Evolutionary conservation across 2,113 vertebrate genomes (phyloP).

Genomic region (Pimephales promelas): DNA sequence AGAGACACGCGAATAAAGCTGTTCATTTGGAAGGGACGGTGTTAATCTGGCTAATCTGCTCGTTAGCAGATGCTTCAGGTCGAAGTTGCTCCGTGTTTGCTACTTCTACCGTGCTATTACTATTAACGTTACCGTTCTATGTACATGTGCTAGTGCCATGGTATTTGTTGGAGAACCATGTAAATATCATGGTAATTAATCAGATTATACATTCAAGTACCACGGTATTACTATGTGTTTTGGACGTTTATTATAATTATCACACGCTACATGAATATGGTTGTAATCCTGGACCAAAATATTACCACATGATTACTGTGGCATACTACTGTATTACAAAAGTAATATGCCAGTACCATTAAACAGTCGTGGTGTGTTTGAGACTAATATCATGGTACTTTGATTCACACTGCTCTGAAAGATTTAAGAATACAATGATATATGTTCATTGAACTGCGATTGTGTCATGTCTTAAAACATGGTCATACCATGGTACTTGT

Average conservation of each 20-base stretch:
- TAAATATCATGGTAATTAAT: neutral
- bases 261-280: neutral
- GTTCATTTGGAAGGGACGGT: neutral
- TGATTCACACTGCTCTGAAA: neutral
- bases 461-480: neutral
- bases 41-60: neutral
- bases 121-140: neutral
- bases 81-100: neutral
- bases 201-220: neutral
- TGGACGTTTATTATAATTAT: neutral
- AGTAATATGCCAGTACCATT: neutral
- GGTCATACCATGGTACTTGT: neutral
- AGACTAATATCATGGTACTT: neutral
- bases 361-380: neutral
- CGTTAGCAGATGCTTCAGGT: neutral
- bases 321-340: neutral
- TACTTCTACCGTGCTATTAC: neutral
- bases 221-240: neutral
- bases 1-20: constrained; percentile 53
- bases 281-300: neutral
- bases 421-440: neutral
- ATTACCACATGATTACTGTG: neutral
- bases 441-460: neutral
- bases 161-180: neutral
- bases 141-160: neutral